Evolutionary conservation across 2,113 vertebrate species (phyloP), one percentile per base, ranked within the genome.

Genomic region (Xiphorhynchus elegans): DNA sequence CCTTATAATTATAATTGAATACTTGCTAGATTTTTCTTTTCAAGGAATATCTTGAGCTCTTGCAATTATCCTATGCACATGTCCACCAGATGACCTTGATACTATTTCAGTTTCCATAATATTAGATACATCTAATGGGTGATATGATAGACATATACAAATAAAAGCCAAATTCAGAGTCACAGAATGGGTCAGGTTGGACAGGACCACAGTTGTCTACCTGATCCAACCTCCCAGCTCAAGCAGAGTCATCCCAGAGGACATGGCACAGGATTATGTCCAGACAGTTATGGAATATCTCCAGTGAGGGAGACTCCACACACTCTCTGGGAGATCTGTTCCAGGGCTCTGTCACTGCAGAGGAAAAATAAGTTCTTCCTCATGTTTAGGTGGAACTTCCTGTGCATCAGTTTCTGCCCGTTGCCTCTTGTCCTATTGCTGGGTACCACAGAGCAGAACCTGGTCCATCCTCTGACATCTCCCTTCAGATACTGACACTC

Each of bases 321-420:
- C 0, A 10, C 13, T 63, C 24, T 47, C 24, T 63, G 40, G 2
- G 4, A 3, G 3, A 40, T 63, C 29, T 55, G 24, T 40, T 13
- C 55, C n/a, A 29, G 16, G 35, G 12, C 0, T 0, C 0, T 0
- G 8, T 63, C 66, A 40, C 16, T 55, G 18, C 7, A 55, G 8
- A 29, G 28, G 0, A 0, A 33, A 0, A 33, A 50, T 1, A 28
- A 50, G 1, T 6, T 69, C 21, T 44, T 44, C 52, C 42, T 13
- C 21, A 3, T 13, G 3, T n/a, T 24, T 24, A 55, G 12, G 23
- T 18, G 84, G 8, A 44, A 21, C 5, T 59, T 37, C 7, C 44
- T 44, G 62, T 1, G 5, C 47, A 33, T 53, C 23, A 0, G 0
- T 60, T 70, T 0, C n/a, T 63, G 19, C 10, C n/a, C 1, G 0